Evolutionary conservation across 1,140 invertebrate species (phyloP).

Genomic region (Neodiprion fabricii): DNA sequence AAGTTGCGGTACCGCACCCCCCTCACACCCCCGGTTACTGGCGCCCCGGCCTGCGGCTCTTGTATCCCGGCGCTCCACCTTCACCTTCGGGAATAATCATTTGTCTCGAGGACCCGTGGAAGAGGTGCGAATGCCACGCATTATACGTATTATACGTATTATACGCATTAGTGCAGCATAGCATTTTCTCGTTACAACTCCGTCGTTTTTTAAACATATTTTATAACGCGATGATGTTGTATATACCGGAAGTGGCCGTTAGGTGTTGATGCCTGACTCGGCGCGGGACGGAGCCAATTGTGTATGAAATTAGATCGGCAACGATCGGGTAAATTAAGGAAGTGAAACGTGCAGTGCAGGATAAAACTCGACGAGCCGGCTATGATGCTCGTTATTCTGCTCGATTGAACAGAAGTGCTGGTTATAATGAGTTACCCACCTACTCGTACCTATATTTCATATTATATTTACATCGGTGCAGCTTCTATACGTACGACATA

Average conservation of each 20-base stretch:
- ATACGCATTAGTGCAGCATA: not conserved
- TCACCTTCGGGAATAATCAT: not conserved
- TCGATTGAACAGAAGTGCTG: not conserved
- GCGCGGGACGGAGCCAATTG: constrained; percentile 3
- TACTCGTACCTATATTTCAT: not conserved
- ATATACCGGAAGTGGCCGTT: constrained; percentile 2
- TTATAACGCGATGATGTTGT: not conserved
- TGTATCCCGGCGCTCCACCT: not conserved
- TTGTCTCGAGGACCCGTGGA: not conserved
- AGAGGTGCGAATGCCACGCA: not conserved
- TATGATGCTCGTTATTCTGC: not conserved
- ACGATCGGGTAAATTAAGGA: constrained; percentile 3
- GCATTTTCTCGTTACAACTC: not conserved
- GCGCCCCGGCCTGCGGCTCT: too few species aligned
- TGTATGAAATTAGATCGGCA: constrained; percentile 3
- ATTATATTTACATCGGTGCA: too few species aligned
- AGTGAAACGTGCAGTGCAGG: not conserved
- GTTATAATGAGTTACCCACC: not conserved
- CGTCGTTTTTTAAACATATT: too few species aligned
- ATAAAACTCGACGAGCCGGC: not conserved
- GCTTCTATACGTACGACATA: not conserved
- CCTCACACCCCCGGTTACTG: too few species aligned
- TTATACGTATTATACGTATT: not conserved
- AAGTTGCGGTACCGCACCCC: not conserved
- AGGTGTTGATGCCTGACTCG: not conserved